phyloP scores from a whole-genome alignment of 2,797 vertebrate genomes.

The Denticeps clupeoides region DNA sequence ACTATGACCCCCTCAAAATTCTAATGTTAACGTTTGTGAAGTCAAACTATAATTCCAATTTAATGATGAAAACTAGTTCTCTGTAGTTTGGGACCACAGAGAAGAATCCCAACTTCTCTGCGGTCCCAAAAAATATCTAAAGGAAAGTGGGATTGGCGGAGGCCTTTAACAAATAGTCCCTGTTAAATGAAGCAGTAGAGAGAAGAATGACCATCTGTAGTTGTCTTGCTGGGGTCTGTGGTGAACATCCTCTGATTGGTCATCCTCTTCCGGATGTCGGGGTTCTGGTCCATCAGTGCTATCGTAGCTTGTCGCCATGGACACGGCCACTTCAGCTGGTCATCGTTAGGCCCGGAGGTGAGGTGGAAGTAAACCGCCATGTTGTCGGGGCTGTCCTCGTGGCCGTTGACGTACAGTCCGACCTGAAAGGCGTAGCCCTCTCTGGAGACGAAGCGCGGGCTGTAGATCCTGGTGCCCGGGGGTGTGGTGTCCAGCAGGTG shows the following conservation, averaged over 20 bases:
- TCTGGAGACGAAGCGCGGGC: constrained; percentile 67
- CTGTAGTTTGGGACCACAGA: too few species aligned
- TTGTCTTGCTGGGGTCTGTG: constrained; percentile 58
- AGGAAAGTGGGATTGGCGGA: too few species aligned
- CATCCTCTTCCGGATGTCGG: constrained; percentile 74
- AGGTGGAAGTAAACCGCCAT: constrained; percentile 62
- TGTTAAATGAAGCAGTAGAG: too few species aligned
- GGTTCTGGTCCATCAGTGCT: constrained; percentile 75
- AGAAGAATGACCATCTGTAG: constrained; percentile 17
- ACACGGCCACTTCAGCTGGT: constrained; percentile 71
- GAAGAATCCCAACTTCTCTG: too few species aligned
- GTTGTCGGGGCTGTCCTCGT: constrained; percentile 16
- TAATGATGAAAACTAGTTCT: too few species aligned
- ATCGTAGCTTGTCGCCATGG: constrained; percentile 76
- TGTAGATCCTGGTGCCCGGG: constrained; percentile 39
- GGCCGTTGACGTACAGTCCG: constrained; percentile 42
- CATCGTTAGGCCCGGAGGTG: constrained; percentile 69
- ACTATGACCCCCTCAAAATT: too few species aligned
- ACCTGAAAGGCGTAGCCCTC: constrained; percentile 74
- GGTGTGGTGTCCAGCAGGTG: constrained; percentile 42
- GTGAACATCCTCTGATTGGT: constrained; percentile 73
- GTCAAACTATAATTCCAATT: too few species aligned
- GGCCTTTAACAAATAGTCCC: not conserved
- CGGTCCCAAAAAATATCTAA: too few species aligned
- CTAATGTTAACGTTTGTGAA: too few species aligned